Evolutionary conservation across 1,140 invertebrate species (phyloP).

Genomic region (Oryctes rhinoceros): DNA sequence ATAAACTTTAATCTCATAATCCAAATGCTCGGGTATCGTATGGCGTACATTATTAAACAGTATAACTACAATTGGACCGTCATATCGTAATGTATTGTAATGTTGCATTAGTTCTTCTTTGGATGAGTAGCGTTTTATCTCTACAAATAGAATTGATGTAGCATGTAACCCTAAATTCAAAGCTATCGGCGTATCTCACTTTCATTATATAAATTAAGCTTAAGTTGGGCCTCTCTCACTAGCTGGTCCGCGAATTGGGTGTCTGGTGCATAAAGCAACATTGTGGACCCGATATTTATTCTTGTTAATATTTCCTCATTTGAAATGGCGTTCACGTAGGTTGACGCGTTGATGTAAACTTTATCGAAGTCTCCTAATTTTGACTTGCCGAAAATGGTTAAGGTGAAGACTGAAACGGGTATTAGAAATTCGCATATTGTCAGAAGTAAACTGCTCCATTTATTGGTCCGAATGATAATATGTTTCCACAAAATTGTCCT

Average conservation of each 20-base stretch:
- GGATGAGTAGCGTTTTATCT: constrained; percentile 47
- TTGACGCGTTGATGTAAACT: constrained; percentile 49
- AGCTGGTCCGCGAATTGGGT: constrained; percentile 54
- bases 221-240: constrained; percentile 57
- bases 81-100: constrained; percentile 44
- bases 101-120: constrained; percentile 47
- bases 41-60: constrained; percentile 51
- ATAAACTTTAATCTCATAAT: constrained; percentile 49
- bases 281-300: constrained; percentile 44
- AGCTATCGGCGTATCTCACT: constrained; percentile 49
- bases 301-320: constrained; percentile 30
- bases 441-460: constrained; percentile 35
- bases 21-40: constrained; percentile 46
- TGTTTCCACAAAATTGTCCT: constrained; percentile 2
- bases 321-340: constrained; percentile 44
- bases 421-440: constrained; percentile 60
- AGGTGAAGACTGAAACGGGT: constrained; percentile 56
- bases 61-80: constrained; percentile 49
- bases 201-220: constrained; percentile 56
- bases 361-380: constrained; percentile 53
- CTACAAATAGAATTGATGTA: constrained; percentile 45
- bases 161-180: not conserved
- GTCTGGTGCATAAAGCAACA: constrained; percentile 59
- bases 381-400: constrained; percentile 56
- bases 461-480: not conserved